Conservation (phyloP, 2,888 invertebrate genomes). For the Lithosia quadra region DNA sequence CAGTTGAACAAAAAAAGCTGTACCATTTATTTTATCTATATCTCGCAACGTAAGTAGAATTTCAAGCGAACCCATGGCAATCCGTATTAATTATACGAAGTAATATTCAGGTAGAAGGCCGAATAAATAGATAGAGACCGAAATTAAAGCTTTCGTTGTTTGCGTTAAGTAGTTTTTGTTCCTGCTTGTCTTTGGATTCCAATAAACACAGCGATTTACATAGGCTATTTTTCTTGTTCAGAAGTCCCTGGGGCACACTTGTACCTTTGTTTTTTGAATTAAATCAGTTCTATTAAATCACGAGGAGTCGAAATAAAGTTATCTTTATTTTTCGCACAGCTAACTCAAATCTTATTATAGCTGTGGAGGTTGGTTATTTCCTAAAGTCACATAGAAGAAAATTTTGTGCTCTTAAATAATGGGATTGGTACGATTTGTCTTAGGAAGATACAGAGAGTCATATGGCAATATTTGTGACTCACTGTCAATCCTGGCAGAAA, state of each 20-base stretch:
- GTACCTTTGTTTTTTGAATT: background rate
- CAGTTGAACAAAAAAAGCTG: background rate
- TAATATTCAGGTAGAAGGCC: conserved; percentile 8
- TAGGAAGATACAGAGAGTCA: background rate
- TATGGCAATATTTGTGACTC: too few relatives aligned
- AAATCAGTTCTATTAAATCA: background rate
- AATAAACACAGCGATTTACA: conserved; percentile 1
- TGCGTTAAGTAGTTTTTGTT: conserved; percentile 12
- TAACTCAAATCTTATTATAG: background rate
- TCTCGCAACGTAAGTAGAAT: conserved; percentile 1
- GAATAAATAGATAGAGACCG: background rate
- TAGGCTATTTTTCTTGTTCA: background rate
- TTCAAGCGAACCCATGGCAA: background rate
- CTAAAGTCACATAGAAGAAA: background rate
- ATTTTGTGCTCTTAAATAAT: background rate
- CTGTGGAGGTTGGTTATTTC: background rate
- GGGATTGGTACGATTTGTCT: background rate
- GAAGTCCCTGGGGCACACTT: background rate
- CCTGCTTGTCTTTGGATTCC: background rate
- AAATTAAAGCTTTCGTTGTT: background rate
- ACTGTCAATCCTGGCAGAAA: too few relatives aligned
- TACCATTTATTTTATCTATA: background rate
- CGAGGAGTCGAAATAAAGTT: background rate
- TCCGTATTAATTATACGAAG: background rate
- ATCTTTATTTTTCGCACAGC: background rate